Evolutionary conservation across 1,140 invertebrate species (phyloP).

Genomic region (Lysiphlebus fabarum): DNA sequence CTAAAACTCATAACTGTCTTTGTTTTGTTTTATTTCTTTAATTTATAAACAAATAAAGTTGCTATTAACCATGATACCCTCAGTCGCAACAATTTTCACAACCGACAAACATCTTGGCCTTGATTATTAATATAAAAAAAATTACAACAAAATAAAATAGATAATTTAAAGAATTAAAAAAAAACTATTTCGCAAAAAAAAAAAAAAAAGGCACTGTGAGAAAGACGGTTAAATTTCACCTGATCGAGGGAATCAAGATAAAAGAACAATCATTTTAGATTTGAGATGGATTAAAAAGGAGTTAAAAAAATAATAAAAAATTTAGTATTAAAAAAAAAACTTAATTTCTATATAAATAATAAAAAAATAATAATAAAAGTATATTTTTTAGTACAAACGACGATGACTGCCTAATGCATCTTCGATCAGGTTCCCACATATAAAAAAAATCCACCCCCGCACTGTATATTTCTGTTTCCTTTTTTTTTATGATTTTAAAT

Average conservation of each 20-base stretch:
- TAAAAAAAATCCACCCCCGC: conserved; percentile 53
- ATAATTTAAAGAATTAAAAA: not conserved
- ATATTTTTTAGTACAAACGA: conserved; percentile 15
- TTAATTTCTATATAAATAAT: too few species aligned
- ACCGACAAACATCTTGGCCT: too few species aligned
- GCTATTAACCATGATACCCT: too few species aligned
- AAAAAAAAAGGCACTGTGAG: conserved; percentile 6
- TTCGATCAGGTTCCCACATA: conserved; percentile 50
- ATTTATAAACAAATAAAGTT: too few species aligned
- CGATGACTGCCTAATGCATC: conserved; percentile 23
- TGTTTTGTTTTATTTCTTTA: too few species aligned
- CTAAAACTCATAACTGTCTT: too few species aligned
- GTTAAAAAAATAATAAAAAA: conserved; percentile 7
- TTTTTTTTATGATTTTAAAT: not conserved
- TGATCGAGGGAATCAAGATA: conserved; percentile 16
- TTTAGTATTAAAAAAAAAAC: not conserved
- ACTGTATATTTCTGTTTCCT: conserved; percentile 16
- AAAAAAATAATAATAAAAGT: conserved; percentile 13
- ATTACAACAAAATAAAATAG: not conserved
- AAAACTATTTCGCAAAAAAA: not conserved
- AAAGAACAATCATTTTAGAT: conserved; percentile 25
- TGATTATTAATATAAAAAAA: too few species aligned
- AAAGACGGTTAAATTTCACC: conserved; percentile 12
- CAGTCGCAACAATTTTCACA: too few species aligned
- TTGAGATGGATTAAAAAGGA: conserved; percentile 22